Base-by-base conservation (phyloP, 2,888 invertebrate genomes). In the Drosophila ezoana region DNA sequence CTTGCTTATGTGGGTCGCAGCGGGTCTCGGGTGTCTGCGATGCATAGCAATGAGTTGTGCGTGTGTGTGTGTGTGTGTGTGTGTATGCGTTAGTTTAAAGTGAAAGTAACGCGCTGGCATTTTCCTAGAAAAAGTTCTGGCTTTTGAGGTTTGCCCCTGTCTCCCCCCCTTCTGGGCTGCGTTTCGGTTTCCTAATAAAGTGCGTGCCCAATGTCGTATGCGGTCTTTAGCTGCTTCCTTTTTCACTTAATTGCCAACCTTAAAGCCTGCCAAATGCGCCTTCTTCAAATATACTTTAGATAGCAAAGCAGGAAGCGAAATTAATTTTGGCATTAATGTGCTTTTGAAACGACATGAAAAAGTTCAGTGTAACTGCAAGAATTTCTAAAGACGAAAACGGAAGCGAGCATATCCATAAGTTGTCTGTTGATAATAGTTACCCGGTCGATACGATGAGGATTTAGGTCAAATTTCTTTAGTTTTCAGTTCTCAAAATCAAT, bases 21-120 rank as follows among this genome's bases (percentile, higher is more conserved):
- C 57, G 60, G 72, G 72, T 63, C 23, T 66, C 53, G 41, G 60
- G 52, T 53, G 28, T 72, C 38, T 78, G 75, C 69, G 70, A 68
- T 84, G 85, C 85, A 85, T 85, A 87, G 85, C 76, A 80, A 83
- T 78, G 72, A 72, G 69, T 45, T 52, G 37, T 57, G 37, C 48
- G 41, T 47, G 14, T 70, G 40, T 57, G 35, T 52, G 45, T 43
- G 18, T 54, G 48, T 48, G 14, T 70, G 40, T 57, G 35, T 52
- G 45, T 43, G 18, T 54, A 44, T 48, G 54, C 16, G 37, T 79
- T 76, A 81, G 76, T 79, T 84, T 87, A 85, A 87, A 84, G 79
- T 85, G 57, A 13, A 51, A 45, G 41, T 16, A 37, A 18, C n/a
- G 23, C 8, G 35, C n/a, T 48, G 54, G 35, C 47, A 56, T 62